These are phyloP conservation scores for Brachyalestes nurse DNA, from an alignment of 2,797 vertebrate species.

Conservation along the genomic window DNA sequence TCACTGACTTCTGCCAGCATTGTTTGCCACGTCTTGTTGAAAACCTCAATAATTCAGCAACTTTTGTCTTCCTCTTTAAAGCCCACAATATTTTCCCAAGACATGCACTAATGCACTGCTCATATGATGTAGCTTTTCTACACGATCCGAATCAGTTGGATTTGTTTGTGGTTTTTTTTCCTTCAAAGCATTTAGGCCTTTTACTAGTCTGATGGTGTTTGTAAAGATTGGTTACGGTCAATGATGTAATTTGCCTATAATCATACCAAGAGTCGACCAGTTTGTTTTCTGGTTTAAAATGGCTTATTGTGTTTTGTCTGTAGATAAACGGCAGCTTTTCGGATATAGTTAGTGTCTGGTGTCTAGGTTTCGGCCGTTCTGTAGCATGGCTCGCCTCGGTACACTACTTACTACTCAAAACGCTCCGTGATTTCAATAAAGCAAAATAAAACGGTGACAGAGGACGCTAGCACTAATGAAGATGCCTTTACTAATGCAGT, in stretches of 20 bases:
- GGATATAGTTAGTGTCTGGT: background rate
- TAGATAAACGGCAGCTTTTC: conserved; percentile 7
- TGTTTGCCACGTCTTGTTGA: background rate
- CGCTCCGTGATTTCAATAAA: background rate
- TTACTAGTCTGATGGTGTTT: background rate
- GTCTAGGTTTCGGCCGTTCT: background rate
- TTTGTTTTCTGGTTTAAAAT: background rate
- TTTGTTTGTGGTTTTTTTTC: background rate
- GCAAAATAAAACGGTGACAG: background rate
- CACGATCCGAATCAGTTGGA: background rate
- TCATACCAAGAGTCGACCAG: background rate
- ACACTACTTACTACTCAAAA: conserved; percentile 1
- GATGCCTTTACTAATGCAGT: background rate
- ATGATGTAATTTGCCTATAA: background rate
- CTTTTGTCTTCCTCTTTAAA: conserved; percentile 39
- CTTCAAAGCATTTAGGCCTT: background rate
- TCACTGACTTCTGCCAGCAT: background rate
- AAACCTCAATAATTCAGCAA: background rate
- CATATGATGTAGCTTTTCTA: conserved; percentile 18
- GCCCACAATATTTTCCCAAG: background rate
- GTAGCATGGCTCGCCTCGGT: background rate
- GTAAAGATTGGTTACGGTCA: background rate
- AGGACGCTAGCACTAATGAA: background rate
- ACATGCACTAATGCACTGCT: background rate
- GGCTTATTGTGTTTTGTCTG: background rate